A percentile compares a stretch with the other conserved stretches of the same genome.
phyloP scores from a whole-genome alignment of 2,113 vertebrate species.

The Ptychochromis oligacanthus region DNA sequence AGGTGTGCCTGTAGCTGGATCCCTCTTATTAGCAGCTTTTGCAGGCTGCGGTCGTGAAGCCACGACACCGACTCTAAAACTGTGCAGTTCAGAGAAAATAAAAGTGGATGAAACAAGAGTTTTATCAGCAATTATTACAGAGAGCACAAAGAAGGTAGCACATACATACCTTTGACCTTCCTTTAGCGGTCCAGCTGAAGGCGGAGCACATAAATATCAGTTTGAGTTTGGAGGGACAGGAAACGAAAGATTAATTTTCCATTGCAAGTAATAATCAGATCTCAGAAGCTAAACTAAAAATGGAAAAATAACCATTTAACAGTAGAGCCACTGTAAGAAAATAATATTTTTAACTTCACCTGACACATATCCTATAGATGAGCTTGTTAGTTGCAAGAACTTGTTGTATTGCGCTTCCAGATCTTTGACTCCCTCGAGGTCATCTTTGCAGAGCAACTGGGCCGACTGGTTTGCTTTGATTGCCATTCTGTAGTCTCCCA shows the following conservation, averaged over 20 bases:
- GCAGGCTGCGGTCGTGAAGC: background rate
- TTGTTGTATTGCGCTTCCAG: constrained; percentile 82
- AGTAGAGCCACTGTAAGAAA: background rate
- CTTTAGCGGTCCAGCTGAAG: constrained; percentile 14
- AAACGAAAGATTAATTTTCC: background rate
- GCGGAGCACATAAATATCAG: background rate
- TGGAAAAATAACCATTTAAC: background rate
- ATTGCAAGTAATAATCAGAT: background rate
- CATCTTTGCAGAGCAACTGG: constrained; percentile 77
- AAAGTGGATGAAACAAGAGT: background rate
- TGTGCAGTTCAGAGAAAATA: background rate
- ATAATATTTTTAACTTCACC: background rate
- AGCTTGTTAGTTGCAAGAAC: constrained; percentile 44
- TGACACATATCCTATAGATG: background rate
- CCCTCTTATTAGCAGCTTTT: background rate
- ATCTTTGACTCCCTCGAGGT: constrained; percentile 80
- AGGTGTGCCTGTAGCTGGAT: background rate
- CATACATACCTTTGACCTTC: constrained; percentile 35
- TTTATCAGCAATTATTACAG: background rate
- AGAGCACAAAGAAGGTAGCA: background rate
- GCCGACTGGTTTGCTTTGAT: constrained; percentile 83
- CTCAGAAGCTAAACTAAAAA: background rate
- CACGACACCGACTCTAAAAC: background rate
- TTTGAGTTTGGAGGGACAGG: background rate
- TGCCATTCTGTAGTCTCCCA: constrained; percentile 82